Evolutionary conservation across 2,113 vertebrate species (phyloP).

Genomic region (Diphyllodes magnificus): DNA sequence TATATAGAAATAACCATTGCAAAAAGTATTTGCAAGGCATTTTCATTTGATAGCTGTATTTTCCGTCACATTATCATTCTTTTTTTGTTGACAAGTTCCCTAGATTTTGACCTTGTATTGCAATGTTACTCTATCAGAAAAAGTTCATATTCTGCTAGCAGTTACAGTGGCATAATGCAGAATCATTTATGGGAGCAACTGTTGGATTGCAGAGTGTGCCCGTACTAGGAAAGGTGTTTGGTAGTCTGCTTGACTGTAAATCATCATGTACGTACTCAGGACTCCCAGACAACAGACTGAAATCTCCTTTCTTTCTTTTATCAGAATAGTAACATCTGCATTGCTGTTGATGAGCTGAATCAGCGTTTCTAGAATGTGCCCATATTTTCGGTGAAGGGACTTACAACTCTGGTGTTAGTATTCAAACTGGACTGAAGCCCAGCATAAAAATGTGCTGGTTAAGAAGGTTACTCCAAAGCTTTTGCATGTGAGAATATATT

Average conservation of each 20-base stretch:
- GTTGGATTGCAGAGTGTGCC: slow-evolving; percentile 61
- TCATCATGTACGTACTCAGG: slow-evolving; percentile 21
- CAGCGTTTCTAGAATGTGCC: slow-evolving; percentile 37
- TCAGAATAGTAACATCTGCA: slow-evolving; percentile 44
- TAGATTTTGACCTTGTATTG: slow-evolving; percentile 71
- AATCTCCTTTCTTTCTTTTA: slow-evolving; percentile 50
- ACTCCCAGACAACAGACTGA: slow-evolving; percentile 51
- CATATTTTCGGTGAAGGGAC: background rate
- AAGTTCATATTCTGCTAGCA: slow-evolving; percentile 47
- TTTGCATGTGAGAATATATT: background rate
- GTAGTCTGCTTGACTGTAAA: slow-evolving; percentile 42
- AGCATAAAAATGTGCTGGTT: background rate
- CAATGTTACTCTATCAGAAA: slow-evolving; percentile 59
- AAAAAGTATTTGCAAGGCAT: slow-evolving; percentile 58
- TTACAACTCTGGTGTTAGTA: slow-evolving; percentile 49
- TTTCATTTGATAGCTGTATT: slow-evolving; percentile 62
- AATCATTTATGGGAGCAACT: background rate
- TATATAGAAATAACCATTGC: slow-evolving; percentile 35
- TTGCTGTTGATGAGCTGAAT: slow-evolving; percentile 45
- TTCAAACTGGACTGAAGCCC: slow-evolving; percentile 31
- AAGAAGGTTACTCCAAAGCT: background rate
- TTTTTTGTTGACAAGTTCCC: slow-evolving; percentile 62
- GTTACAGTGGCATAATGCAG: slow-evolving; percentile 1
- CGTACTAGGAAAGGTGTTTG: slow-evolving; percentile 52
- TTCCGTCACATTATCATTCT: slow-evolving; percentile 52